Base-by-base conservation (phyloP, 2,888 invertebrate species). In the Drosophila phalerata region DNA sequence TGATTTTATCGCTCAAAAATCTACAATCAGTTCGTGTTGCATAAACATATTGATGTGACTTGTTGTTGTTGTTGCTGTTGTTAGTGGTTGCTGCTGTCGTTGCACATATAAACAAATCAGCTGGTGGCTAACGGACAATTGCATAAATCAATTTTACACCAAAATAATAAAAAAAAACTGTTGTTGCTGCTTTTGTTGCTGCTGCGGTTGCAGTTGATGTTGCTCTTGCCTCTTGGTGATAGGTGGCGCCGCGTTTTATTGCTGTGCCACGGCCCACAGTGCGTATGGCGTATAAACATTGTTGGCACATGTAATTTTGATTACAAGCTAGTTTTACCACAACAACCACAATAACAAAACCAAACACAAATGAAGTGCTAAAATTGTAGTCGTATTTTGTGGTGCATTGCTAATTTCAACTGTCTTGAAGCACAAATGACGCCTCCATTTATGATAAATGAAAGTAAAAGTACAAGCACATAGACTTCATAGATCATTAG, bases 111-210 rank as follows among this genome's bases (percentile, higher is more conserved):
- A 84, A 87, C 87, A 84, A 84, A 84, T 84, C 84, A 87, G 87
- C 78, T 76, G 76, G 68, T 82, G 83, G 79, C 77, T 58, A 81
- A 75, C 88, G 80, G 77, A 84, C 88, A 88, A 86, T 88, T 86
- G 88, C 85, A 86, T 86, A 86, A 86, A 86, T 86, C 88, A 86
- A 88, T 86, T 88, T 86, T 71, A 77, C 86, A 82, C 76, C 56
- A 49, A 47, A 67, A 64, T 63, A 37, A 48, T n/a, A 48, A 67
- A 45, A 65, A 65, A 70, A 52, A 34, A 48, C 17, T 3, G 43
- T 32, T 57, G 17, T 32, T 60, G 22, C 32, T 61, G 61, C 34
- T 40, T 53, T 4, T 22, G 22, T 4, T 32, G 57, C 9, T 28
- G 9, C 30, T 58, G 25, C 8, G 30, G 63, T n/a, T 10, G 55